Percentiles rank a stretch among this genome's conserved stretches.
phyloP scores from a whole-genome alignment of 1,140 invertebrate species.

The Eurosta solidaginis region DNA sequence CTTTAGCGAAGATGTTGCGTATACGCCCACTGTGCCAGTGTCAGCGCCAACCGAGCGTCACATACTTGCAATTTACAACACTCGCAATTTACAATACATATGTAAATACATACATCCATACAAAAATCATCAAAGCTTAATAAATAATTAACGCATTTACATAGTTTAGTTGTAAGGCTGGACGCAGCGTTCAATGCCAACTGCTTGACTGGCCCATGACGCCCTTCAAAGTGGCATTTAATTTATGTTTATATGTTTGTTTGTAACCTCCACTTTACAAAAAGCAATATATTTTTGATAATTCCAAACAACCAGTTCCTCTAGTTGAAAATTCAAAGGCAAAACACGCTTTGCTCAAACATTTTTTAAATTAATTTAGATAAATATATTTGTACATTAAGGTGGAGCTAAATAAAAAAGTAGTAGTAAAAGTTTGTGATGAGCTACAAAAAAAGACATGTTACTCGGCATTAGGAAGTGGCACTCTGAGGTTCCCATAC shows the following conservation, averaged over 20 bases:
- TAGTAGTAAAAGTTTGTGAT: too few relatives aligned
- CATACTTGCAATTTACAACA: too few relatives aligned
- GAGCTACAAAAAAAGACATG: too few relatives aligned
- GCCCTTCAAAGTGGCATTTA: slow-evolving; percentile 3
- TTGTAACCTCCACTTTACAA: neutral
- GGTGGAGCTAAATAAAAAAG: too few relatives aligned
- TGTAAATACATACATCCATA: neutral
- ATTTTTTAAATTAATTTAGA: too few relatives aligned
- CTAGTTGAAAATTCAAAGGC: neutral
- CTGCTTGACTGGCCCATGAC: neutral
- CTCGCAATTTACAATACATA: too few relatives aligned
- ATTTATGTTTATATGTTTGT: neutral
- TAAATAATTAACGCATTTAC: too few relatives aligned
- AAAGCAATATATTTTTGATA: neutral
- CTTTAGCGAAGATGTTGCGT: neutral
- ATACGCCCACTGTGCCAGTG: neutral
- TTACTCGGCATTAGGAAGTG: too few relatives aligned
- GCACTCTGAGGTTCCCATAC: too few relatives aligned
- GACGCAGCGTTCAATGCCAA: neutral
- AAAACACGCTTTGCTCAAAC: neutral
- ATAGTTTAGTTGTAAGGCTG: neutral
- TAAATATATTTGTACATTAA: neutral
- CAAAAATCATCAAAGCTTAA: too few relatives aligned
- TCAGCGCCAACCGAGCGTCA: neutral
- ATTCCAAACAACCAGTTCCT: neutral